A percentile compares a stretch with the other conserved stretches of the same genome.
Evolutionary conservation across 1,140 invertebrate species (phyloP).

Genomic region (Bilobella aurantiaca): DNA sequence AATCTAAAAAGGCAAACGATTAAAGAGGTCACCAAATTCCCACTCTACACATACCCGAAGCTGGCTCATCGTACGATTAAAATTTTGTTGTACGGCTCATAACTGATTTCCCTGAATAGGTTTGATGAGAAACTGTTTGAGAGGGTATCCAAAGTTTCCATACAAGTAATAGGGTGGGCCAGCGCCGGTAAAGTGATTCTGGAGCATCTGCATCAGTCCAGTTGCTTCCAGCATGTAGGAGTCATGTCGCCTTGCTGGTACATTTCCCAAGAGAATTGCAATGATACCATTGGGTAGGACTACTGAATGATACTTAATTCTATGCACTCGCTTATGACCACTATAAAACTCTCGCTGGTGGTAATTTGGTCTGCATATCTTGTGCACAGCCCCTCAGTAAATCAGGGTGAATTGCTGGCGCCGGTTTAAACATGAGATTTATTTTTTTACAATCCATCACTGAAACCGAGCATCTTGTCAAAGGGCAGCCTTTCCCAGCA

Average conservation of each 20-base stretch:
- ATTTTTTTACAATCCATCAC: neutral
- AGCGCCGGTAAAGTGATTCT: neutral
- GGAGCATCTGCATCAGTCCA: neutral
- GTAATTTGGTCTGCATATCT: neutral
- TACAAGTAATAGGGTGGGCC: too few species aligned
- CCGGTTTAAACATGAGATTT: neutral
- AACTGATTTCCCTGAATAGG: too few species aligned
- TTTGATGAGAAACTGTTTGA: too few species aligned
- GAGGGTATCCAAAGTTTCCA: too few species aligned
- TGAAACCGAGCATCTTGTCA: neutral
- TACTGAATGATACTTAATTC: slow-evolving; percentile 7
- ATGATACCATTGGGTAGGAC: slow-evolving; percentile 2
- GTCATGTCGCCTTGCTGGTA: slow-evolving; percentile 6
- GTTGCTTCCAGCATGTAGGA: slow-evolving; percentile 3
- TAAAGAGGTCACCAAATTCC: slow-evolving; percentile 9
- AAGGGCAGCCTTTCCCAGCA: neutral
- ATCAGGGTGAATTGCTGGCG: neutral
- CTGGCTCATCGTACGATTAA: too few species aligned
- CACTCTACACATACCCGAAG: slow-evolving; percentile 8
- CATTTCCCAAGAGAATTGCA: neutral
- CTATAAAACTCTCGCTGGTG: neutral
- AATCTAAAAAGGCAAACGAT: slow-evolving; percentile 2
- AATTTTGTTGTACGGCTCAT: too few species aligned
- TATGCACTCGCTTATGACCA: slow-evolving; percentile 7
- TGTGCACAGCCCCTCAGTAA: neutral